Evolutionary conservation across 2,888 invertebrate genomes (phyloP).

Genomic region (Drosophila paranaensis): DNA sequence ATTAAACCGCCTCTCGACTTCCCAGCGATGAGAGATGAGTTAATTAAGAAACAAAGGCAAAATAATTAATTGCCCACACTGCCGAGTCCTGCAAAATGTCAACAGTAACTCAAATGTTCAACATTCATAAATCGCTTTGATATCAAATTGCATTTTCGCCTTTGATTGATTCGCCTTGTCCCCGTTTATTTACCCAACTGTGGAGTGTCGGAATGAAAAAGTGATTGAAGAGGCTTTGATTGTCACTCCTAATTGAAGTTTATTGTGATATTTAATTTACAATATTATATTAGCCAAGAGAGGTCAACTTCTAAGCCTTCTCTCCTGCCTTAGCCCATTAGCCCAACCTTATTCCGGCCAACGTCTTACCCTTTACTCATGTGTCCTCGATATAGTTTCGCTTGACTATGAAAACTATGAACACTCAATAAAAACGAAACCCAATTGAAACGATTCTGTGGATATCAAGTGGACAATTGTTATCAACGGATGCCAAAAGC

Average conservation of each 20-base stretch:
- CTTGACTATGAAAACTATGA: neutral
- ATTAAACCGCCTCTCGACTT: slow-evolving; percentile 29
- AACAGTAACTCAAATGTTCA: slow-evolving; percentile 15
- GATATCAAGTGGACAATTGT: slow-evolving; percentile 33
- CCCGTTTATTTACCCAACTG: neutral
- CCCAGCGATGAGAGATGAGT: slow-evolving; percentile 16
- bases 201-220: neutral
- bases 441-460: slow-evolving; percentile 9
- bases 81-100: neutral
- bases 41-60: slow-evolving; percentile 41
- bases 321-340: neutral
- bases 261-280: neutral
- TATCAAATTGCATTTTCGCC: neutral
- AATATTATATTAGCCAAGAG: neutral
- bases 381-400: neutral
- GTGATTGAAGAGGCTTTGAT: neutral
- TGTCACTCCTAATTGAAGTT: neutral
- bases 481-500: slow-evolving; percentile 26
- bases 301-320: neutral
- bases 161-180: slow-evolving; percentile 6
- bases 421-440: neutral
- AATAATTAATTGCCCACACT: slow-evolving; percentile 30
- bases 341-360: too few relatives aligned
- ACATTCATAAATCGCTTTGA: slow-evolving; percentile 10
- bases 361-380: neutral